These are phyloP conservation scores for Notodonta dromedarius DNA, from an alignment of 2,888 invertebrate genomes.

Conservation along the genomic window DNA sequence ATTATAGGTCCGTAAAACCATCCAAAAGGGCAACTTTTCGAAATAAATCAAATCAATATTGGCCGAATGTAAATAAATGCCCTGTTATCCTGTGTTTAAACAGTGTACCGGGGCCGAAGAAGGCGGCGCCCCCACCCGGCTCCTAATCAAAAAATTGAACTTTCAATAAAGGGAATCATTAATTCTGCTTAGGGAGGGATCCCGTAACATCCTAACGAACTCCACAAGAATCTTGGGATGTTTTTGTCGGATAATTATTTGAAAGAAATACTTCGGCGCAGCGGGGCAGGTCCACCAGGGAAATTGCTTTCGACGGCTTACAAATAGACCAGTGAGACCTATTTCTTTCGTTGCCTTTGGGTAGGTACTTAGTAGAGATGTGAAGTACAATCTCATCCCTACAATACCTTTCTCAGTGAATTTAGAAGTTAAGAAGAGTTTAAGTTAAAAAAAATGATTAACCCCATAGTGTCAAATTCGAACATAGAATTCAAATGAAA, in stretches of 20 bases:
- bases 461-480: too few species aligned
- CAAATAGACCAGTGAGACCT: conserved; percentile 18
- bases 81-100: conserved; percentile 81
- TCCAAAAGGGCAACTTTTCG: conserved; percentile 41
- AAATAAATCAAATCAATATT: conserved; percentile 73
- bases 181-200: conserved; percentile 83
- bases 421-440: too few species aligned
- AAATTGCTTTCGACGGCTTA: conserved; percentile 59
- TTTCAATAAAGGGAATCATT: conserved; percentile 89
- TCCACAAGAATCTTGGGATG: conserved; percentile 76
- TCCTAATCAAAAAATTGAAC: conserved; percentile 89
- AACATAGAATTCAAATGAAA: too few species aligned
- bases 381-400: too few species aligned
- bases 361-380: background rate
- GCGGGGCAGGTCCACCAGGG: conserved; percentile 53
- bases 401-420: too few species aligned
- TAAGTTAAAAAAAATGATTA: too few species aligned
- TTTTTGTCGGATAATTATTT: conserved; percentile 76
- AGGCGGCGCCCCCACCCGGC: conserved; percentile 59
- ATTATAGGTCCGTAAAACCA: conserved; percentile 11
- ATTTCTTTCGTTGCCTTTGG: background rate
- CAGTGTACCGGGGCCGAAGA: conserved; percentile 52
- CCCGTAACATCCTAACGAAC: conserved; percentile 69
- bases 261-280: conserved; percentile 51
- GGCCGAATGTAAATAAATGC: conserved; percentile 79